Conservation (phyloP, 2,113 vertebrate genomes). For the Brienomyrus brachyistius region DNA sequence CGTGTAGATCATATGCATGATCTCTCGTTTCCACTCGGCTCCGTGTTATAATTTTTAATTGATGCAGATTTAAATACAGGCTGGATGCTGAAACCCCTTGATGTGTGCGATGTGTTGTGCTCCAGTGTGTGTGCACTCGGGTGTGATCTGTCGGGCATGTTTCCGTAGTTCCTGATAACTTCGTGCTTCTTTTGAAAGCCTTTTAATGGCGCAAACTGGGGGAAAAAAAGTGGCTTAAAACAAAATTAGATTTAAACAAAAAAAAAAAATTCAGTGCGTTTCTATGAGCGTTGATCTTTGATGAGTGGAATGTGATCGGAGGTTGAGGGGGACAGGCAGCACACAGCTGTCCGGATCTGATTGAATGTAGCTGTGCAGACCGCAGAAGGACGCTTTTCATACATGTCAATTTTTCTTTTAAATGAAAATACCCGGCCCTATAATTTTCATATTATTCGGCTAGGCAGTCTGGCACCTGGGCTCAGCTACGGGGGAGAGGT, state of each 20-base stretch:
- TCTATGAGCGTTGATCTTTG: not conserved
- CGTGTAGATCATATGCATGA: not conserved
- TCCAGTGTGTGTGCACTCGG: not conserved
- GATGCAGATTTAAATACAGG: not conserved
- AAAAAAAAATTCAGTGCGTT: not conserved
- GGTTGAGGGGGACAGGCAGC: not conserved
- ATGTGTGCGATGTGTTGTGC: not conserved
- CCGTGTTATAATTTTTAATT: not conserved
- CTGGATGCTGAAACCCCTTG: not conserved
- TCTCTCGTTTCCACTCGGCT: not conserved
- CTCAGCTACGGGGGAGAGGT: not conserved
- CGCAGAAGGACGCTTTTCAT: slow-evolving; percentile 14
- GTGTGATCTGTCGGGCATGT: not conserved
- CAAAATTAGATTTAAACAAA: not conserved
- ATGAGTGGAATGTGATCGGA: not conserved
- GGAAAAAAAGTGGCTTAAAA: not conserved
- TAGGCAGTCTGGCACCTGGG: not conserved
- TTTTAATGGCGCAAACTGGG: not conserved
- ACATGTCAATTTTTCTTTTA: slow-evolving; percentile 15
- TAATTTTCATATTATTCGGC: slow-evolving; percentile 10
- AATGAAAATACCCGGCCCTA: not conserved
- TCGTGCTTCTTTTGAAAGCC: not conserved
- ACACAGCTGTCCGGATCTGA: slow-evolving; percentile 13
- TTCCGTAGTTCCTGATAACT: not conserved
- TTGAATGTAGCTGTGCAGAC: slow-evolving; percentile 17